Conservation (phyloP, 2,797 vertebrate genomes). For the Esox lucius region DNA sequence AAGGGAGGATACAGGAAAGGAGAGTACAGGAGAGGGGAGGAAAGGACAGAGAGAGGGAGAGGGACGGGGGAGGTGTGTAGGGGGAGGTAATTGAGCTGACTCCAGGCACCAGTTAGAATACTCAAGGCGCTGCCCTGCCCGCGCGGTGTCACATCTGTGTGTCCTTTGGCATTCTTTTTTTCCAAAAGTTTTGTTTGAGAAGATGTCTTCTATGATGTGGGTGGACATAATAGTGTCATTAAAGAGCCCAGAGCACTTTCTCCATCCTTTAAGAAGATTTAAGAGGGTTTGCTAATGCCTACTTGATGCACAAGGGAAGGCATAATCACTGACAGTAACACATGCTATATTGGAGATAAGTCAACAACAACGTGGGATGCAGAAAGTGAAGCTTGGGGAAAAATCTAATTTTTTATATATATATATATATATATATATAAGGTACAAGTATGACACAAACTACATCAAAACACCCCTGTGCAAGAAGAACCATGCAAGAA, state of each 20-base stretch:
- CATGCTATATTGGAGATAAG: not conserved
- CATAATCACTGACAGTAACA: constrained; percentile 42
- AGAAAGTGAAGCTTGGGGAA: constrained; percentile 14
- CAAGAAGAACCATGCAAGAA: constrained; percentile 12
- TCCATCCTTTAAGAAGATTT: constrained; percentile 70
- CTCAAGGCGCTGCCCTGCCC: not conserved
- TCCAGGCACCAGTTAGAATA: not conserved
- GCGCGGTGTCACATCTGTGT: not conserved
- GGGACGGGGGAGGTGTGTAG: not conserved
- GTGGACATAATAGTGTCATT: constrained; percentile 39
- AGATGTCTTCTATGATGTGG: constrained; percentile 44
- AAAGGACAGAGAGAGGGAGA: too few species aligned
- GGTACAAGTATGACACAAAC: not conserved
- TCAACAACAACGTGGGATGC: constrained; percentile 45
- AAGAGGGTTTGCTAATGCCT: constrained; percentile 54
- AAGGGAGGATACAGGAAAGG: not conserved
- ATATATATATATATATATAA: not conserved
- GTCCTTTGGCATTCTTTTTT: not conserved
- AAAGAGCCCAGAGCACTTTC: constrained; percentile 41
- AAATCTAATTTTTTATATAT: constrained; percentile 28
- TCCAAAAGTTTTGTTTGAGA: constrained; percentile 38
- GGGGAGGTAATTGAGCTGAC: not conserved
- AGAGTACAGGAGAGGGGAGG: not conserved
- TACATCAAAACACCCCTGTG: not conserved
- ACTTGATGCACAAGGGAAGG: constrained; percentile 51